Evolutionary conservation across 2,113 vertebrate species (phyloP).

Genomic region (Fulmarus glacialis): DNA sequence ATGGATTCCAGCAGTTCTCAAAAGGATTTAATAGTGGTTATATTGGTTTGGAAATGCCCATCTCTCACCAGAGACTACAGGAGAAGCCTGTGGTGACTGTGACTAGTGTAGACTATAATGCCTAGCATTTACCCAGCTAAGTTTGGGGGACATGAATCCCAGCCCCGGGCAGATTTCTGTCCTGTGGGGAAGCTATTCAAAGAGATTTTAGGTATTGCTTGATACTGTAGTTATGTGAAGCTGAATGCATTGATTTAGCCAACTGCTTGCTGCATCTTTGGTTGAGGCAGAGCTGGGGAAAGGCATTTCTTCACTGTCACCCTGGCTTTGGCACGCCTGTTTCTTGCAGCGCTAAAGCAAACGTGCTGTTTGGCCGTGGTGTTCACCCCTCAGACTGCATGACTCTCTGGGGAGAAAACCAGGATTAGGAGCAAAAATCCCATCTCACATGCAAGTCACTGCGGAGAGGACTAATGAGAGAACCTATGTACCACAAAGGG

Average conservation of each 20-base stretch:
- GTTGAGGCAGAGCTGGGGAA: not conserved
- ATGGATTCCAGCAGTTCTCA: slow-evolving; percentile 35
- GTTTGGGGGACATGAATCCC: not conserved
- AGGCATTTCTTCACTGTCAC: not conserved
- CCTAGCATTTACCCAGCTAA: not conserved
- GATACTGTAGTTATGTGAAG: not conserved
- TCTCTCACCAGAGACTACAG: not conserved
- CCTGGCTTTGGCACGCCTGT: not conserved
- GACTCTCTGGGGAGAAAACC: not conserved
- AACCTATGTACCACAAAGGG: not conserved
- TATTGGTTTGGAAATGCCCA: not conserved
- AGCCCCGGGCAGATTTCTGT: not conserved
- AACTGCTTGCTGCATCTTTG: not conserved
- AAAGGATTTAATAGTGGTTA: not conserved
- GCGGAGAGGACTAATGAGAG: not conserved
- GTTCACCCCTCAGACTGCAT: not conserved
- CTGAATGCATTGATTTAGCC: not conserved
- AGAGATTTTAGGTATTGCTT: not conserved
- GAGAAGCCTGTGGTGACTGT: not conserved
- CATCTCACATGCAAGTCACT: not conserved
- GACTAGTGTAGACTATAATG: not conserved
- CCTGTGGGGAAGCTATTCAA: not conserved
- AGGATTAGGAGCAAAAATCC: not conserved
- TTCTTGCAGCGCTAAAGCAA: not conserved
- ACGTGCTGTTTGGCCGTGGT: not conserved